phyloP scores from a whole-genome alignment of 2,888 invertebrate genomes.

The Dysmachus trigonus region DNA sequence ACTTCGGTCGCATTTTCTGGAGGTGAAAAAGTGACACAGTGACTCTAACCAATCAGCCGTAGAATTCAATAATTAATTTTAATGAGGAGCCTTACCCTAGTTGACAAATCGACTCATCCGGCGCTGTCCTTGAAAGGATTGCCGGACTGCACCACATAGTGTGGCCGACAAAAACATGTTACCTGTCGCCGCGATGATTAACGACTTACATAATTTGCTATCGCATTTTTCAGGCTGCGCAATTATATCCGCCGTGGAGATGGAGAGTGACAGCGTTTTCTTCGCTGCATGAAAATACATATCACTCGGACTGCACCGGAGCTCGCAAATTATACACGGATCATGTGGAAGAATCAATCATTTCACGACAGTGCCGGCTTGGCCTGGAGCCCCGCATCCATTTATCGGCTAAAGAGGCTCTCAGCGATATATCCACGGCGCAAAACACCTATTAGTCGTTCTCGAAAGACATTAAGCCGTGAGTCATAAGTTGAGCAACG shows the following conservation, averaged over 20 bases:
- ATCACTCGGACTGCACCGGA: not conserved
- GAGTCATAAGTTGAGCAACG: not conserved
- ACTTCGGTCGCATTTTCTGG: not conserved
- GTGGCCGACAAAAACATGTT: not conserved
- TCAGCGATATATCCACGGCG: not conserved
- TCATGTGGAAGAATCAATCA: constrained; percentile 15
- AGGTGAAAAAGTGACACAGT: not conserved
- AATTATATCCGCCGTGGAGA: not conserved
- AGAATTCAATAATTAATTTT: not conserved
- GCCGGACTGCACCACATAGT: not conserved
- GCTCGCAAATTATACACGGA: constrained; percentile 7
- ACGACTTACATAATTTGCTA: constrained; percentile 2
- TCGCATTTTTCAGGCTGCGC: not conserved
- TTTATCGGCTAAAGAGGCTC: constrained; percentile 15
- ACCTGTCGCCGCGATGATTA: not conserved
- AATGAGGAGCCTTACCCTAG: not conserved
- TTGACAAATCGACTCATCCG: not conserved
- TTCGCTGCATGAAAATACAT: not conserved
- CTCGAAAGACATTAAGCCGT: constrained; percentile 11
- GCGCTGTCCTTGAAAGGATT: not conserved
- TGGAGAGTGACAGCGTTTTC: not conserved
- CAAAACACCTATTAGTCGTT: constrained; percentile 2
- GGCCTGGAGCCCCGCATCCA: not conserved
- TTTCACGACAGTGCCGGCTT: not conserved
- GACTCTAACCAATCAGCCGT: not conserved